Conservation (phyloP, 1,140 invertebrate genomes). For the Monomorium pharaonis region DNA sequence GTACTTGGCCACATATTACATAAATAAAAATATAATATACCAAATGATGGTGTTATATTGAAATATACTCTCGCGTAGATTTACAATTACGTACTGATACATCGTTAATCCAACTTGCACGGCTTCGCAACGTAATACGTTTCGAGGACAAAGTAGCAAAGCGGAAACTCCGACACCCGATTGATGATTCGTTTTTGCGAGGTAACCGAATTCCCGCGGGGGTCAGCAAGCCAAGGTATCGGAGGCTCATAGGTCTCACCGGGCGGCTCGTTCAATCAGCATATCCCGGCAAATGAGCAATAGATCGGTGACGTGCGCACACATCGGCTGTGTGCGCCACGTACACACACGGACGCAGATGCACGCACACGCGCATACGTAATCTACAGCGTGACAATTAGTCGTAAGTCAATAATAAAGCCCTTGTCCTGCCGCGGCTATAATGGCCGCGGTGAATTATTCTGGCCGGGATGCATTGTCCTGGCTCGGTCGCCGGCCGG, state of each 20-base stretch:
- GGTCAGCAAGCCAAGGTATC: constrained; percentile 44
- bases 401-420: constrained; percentile 84
- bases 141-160: not conserved
- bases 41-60: no score
- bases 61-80: not conserved
- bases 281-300: constrained; percentile 78
- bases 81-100: no score
- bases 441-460: constrained; percentile 81
- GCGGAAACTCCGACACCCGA: not conserved
- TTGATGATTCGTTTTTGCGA: constrained; percentile 11
- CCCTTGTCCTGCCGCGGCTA: constrained; percentile 78
- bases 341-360: constrained; percentile 11
- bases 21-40: no score
- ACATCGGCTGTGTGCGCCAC: not conserved
- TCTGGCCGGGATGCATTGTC: constrained; percentile 75
- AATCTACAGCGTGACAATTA: constrained; percentile 82
- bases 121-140: not conserved
- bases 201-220: not conserved
- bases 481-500: constrained; percentile 60
- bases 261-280: constrained; percentile 71
- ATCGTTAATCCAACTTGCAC: no score
- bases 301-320: constrained; percentile 71
- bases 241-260: constrained; percentile 57
- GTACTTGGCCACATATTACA: no score
- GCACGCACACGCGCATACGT: constrained; percentile 64